Percentiles rank a stretch among this genome's conserved stretches.
Conservation (phyloP, 1,140 invertebrate species). For the Brachionus rubens region DNA sequence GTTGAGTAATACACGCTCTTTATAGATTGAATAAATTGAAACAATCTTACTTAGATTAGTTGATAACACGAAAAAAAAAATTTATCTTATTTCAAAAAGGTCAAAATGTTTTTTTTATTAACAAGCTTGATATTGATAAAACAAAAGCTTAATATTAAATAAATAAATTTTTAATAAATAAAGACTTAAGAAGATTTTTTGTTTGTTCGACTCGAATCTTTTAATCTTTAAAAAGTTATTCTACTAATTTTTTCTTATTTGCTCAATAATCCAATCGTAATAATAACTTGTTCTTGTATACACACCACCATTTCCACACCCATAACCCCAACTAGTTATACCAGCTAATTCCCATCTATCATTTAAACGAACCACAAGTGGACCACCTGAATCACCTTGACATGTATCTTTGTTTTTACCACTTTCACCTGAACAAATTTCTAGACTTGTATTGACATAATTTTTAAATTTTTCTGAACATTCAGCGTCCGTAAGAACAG, state of each 20-base stretch:
- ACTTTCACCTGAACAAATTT: conserved; percentile 22
- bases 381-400: conserved; percentile 46
- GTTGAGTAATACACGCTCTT: too few species aligned
- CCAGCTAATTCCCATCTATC: conserved; percentile 13
- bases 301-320: conserved; percentile 46
- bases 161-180: too few species aligned
- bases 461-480: conserved; percentile 27
- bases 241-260: neutral
- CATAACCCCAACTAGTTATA: conserved; percentile 42
- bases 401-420: conserved; percentile 41
- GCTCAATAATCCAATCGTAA: conserved; percentile 29
- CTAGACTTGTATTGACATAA: neutral
- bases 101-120: too few species aligned
- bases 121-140: too few species aligned
- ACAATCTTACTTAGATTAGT: too few species aligned
- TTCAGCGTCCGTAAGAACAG: neutral
- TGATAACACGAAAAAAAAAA: too few species aligned
- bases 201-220: too few species aligned
- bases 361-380: neutral
- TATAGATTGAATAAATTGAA: too few species aligned
- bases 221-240: neutral
- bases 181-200: too few species aligned
- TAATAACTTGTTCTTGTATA: conserved; percentile 37
- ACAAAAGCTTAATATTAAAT: too few species aligned
- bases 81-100: too few species aligned